phyloP scores from a whole-genome alignment of 2,888 invertebrate species.

The Priocnemis perturbator region DNA sequence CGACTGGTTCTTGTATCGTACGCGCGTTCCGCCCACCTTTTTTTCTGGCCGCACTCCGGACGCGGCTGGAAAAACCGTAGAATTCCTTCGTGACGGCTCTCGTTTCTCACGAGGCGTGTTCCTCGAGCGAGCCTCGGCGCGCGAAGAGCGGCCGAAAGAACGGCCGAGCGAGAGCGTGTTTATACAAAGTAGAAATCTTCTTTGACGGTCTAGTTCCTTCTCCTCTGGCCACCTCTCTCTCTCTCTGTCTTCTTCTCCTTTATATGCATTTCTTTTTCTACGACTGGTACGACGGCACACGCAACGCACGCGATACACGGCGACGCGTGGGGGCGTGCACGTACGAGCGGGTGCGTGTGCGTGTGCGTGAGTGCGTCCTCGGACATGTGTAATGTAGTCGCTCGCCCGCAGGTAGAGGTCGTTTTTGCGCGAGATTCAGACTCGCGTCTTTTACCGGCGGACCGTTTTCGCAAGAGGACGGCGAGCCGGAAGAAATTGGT shows the following conservation, averaged over 20 bases:
- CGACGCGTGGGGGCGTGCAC: constrained; percentile 13
- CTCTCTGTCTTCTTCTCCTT: not conserved
- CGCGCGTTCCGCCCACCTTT: constrained; percentile 4
- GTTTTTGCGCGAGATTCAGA: constrained; percentile 5
- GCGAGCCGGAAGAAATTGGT: constrained; percentile 49
- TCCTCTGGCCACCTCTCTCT: constrained; percentile 11
- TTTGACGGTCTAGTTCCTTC: constrained; percentile 31
- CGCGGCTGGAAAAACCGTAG: constrained; percentile 2
- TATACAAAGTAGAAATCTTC: constrained; percentile 31
- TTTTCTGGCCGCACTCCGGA: not conserved
- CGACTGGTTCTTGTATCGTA: too few species aligned
- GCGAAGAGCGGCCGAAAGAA: constrained; percentile 1
- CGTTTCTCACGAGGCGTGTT: constrained; percentile 17
- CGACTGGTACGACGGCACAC: constrained; percentile 1
- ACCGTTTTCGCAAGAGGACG: constrained; percentile 28
- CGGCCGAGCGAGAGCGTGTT: constrained; percentile 16
- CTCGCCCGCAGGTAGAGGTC: constrained; percentile 26
- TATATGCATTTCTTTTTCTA: not conserved
- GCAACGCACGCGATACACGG: constrained; percentile 25
- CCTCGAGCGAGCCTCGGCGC: not conserved
- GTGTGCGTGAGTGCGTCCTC: not conserved
- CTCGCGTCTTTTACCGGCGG: constrained; percentile 1
- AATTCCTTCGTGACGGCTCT: not conserved
- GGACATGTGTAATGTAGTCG: constrained; percentile 14
- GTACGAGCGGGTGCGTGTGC: too few species aligned